Evolutionary conservation across 2,113 vertebrate species (phyloP), one percentile per base, ranked within the genome.

Genomic region (Tragelaphus scriptus): DNA sequence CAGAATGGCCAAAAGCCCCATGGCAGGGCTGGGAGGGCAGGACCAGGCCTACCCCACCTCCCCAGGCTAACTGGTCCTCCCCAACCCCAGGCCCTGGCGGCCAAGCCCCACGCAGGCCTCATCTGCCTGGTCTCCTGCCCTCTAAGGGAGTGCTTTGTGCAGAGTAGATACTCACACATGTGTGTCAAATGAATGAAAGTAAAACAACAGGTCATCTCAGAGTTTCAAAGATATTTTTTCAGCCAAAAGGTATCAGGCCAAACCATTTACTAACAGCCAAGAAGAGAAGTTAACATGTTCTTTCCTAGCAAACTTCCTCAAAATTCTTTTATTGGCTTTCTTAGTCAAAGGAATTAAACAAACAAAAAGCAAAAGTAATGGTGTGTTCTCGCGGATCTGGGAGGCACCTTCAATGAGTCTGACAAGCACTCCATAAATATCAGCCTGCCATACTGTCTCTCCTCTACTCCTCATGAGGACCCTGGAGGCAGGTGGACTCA

Each of bases 391-490:
- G 17, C 14, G 53, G n/a, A 25, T 6, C 77, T 25, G 15, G 6
- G 9, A 8, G 11, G 8, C 15, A 25, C 44, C 56, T 63, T 36
- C 7, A n/a, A 5, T 3, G 25, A 77, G 23, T 30, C 53, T 30
- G 56, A 10, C 1, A 51, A 2, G 47, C n/a, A 4, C 58, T 63
- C 30, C 2, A 0, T 5, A 21, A 36, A 32, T 3, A 3, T 7
- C 0, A 19, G 30, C 56, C n/a, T 7, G 36, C 25, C 40, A 26
- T 3, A 14, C n/a, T 1, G 3, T 36, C 53, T n/a, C 63, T n/a
- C 80, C 51, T 55, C 44, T 32, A 2, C 21, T 32, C 55, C 28
- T 58, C 61, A 16, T 5, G 7, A 51, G 30, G 30, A 15, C 32
- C 14, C 51, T 13, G n/a, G n/a, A 51, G 21, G 25, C 2, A 28